Evolutionary conservation across 2,113 vertebrate species (phyloP).

Genomic region (Tupaia tana): DNA sequence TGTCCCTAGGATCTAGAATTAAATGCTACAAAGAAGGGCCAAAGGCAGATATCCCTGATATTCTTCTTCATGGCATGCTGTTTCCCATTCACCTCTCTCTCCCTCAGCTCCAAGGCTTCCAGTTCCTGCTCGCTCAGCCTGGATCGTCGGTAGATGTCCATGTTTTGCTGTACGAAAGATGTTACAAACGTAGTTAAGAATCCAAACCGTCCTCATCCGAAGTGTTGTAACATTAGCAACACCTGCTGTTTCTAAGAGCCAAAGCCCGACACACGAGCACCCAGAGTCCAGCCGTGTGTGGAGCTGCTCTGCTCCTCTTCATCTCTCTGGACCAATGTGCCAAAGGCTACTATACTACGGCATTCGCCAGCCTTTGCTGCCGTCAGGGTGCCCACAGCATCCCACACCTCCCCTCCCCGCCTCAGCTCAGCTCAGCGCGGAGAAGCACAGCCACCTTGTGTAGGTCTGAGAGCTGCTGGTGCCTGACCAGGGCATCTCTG

Average conservation of each 20-base stretch:
- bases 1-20: neutral
- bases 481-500: constrained; percentile 94
- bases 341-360: neutral
- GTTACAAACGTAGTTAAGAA: constrained; percentile 56
- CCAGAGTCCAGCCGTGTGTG: neutral
- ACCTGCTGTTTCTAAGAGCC: neutral
- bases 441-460: constrained; percentile 92
- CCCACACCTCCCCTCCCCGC: neutral
- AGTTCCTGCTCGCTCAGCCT: constrained; percentile 94
- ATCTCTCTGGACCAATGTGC: neutral
- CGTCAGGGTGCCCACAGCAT: neutral
- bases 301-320: neutral
- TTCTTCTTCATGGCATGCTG: neutral
- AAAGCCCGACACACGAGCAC: neutral
- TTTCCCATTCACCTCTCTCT: constrained; percentile 92
- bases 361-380: neutral
- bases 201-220: neutral
- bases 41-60: neutral
- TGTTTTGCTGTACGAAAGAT: constrained; percentile 92
- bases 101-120: constrained; percentile 96
- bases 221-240: neutral
- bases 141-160: constrained; percentile 95
- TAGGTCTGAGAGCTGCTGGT: constrained; percentile 97
- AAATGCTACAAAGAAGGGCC: neutral
- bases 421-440: neutral